Base-by-base conservation (phyloP, 2,888 invertebrate species). In the Leucania comma region DNA sequence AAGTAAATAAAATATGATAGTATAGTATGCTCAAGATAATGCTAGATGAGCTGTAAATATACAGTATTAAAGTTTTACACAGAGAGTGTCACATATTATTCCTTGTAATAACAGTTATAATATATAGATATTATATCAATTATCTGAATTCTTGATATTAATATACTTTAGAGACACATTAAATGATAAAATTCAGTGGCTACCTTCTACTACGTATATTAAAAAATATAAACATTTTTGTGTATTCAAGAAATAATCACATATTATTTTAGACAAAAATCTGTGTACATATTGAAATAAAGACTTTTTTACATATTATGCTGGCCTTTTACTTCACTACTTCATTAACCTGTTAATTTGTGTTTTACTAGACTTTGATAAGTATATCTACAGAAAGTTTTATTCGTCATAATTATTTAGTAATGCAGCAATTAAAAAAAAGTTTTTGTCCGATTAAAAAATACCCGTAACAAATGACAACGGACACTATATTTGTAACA, bases 261-360 rank as follows among this genome's bases (percentile, higher is more conserved):
- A n/a, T 9, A 48, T 67, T 72, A 64, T 66, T 68, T 72, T 65
- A 72, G 71, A 68, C 38, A 64, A 73, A 60, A 62, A 1, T 70
- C 32, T 72, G 64, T 84, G 85, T 84, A 84, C 80, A 84, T 84
- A 84, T 80, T 72, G 51, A 78, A 84, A 80, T 81, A 86, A 82
- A 66, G 78, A 72, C 77, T 81, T n/a, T n/a, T 75, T 67, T 66
- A 17, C 42, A 61, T 62, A 35, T 59, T 62, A 42, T 62, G 3
- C 17, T 58, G 38, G 8, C 14, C 53, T 65, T 66, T 64, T 58
- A 48, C 22, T 57, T 22, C 2, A 22, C 32, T 22, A 14, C 20
- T n/a, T 53, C 17, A 12, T 22, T n/a, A n/a, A 8, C 2, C 10
- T 24, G 12, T 26, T 14, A 50, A 50, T n/a, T 50, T n/a, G 3